A percentile compares a stretch with the other conserved stretches of the same genome.
Evolutionary conservation across 2,113 vertebrate species (phyloP).

Genomic region (Euleptes europaea): DNA sequence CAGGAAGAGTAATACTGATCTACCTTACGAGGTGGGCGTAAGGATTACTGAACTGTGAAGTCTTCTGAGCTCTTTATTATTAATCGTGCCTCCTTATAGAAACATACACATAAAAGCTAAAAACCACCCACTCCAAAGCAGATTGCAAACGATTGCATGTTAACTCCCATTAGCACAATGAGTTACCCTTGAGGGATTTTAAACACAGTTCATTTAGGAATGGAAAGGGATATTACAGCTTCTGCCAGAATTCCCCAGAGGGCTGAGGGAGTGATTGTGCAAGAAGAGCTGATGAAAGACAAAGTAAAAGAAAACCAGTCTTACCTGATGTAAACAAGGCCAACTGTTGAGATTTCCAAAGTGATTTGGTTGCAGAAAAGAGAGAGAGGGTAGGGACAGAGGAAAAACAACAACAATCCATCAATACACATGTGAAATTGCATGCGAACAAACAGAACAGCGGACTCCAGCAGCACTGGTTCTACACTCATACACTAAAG

Average conservation of each 20-base stretch:
- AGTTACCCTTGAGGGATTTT: conserved; percentile 36
- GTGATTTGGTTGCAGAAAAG: conserved; percentile 54
- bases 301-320: conserved; percentile 70
- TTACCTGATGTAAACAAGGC: conserved; percentile 98
- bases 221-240: conserved; percentile 46
- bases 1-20: neutral
- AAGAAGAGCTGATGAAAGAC: conserved; percentile 79
- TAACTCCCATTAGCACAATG: conserved; percentile 18
- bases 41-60: neutral
- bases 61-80: neutral
- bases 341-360: conserved; percentile 81
- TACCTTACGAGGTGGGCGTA: neutral
- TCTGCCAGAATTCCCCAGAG: conserved; percentile 62
- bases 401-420: conserved; percentile 48
- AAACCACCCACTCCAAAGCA: neutral
- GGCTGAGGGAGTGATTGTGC: conserved; percentile 53
- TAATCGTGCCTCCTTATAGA: neutral
- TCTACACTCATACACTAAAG: conserved; percentile 40
- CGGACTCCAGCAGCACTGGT: conserved; percentile 56
- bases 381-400: conserved; percentile 20
- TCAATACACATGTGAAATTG: neutral
- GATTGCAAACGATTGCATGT: conserved; percentile 28
- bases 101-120: neutral
- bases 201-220: neutral
- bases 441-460: conserved; percentile 16